Evolutionary conservation across 1,140 invertebrate genomes (phyloP), one percentile per base, ranked within the genome.

Genomic region (Cyclina sinensis): DNA sequence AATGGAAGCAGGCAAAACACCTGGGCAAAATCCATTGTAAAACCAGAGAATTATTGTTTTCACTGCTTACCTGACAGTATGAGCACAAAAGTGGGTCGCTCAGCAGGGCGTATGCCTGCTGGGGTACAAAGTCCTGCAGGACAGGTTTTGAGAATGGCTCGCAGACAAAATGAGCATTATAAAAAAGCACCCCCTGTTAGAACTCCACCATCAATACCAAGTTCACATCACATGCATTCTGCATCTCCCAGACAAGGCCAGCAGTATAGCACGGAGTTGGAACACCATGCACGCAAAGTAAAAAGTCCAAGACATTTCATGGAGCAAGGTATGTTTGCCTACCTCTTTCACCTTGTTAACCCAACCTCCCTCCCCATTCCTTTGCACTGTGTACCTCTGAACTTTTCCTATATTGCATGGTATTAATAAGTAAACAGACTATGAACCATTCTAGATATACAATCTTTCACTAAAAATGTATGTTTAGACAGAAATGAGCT

Each of bases 191-290:
- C 93, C 12, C 94, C 94, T 24, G 59, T 92, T 5, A 88, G 92
- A 27, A 94, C 93, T 18, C 91, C 94, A 11, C 94, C 94, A 21
- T 95, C 94, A 12, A 95, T 95, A 35, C 94, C 94, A 24, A 91
- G 89, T 84, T 90, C 91, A 12, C 90, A 92, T 46, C 84, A 90
- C 65, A 24, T 57, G 37, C 39, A 89, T 39, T 78, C 37, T 2
- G 73, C 70, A 12, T 83, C 91, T 3, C 90, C 91, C 0, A 57
- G 92, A 24, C 80, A 87, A 0, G 90, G 88, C 46, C 82, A 90
- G 12, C 70, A 89, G 14, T 94, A 92, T 83, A 90, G 91, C 39
- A 48, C 90, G 0, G 94, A 94, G 76, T 73, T 95, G 68, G 94
- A 95, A 32, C 92, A 93, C 46, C 94, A 94, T 88, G 94, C 94